Conservation (phyloP, 2,113 vertebrate species). For the Burhinus oedicnemus region DNA sequence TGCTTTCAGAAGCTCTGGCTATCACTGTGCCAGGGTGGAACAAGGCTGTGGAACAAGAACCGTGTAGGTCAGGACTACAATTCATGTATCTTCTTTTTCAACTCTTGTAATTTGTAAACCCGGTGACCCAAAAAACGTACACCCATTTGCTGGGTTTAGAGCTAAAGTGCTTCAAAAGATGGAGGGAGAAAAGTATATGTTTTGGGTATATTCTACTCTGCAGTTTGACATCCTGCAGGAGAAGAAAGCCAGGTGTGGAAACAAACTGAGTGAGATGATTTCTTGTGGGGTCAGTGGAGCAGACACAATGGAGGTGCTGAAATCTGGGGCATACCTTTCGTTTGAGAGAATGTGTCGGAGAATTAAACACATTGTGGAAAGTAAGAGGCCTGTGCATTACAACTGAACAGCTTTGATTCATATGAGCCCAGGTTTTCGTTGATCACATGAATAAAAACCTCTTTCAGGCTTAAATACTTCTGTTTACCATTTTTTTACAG, state of each 20-base stretch:
- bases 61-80: neutral
- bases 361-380: constrained; percentile 12
- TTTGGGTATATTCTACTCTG: neutral
- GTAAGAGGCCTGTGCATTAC: neutral
- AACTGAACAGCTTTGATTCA: constrained; percentile 1
- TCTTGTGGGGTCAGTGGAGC: neutral
- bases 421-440: neutral
- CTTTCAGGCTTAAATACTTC: neutral
- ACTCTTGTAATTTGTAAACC: neutral
- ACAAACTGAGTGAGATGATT: neutral
- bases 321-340: neutral
- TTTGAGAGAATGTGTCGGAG: constrained; percentile 2
- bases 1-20: neutral
- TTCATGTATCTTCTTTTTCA: neutral
- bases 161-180: neutral
- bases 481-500: neutral
- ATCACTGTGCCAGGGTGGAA: neutral
- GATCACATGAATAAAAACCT: neutral
- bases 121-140: neutral
- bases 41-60: neutral
- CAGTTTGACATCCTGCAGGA: neutral
- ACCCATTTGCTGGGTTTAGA: neutral
- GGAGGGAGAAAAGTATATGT: neutral
- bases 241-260: constrained; percentile 53
- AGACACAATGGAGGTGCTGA: constrained; percentile 17